phyloP scores from a whole-genome alignment of 2,888 invertebrate species.

The Pharmacophagus antenor region DNA sequence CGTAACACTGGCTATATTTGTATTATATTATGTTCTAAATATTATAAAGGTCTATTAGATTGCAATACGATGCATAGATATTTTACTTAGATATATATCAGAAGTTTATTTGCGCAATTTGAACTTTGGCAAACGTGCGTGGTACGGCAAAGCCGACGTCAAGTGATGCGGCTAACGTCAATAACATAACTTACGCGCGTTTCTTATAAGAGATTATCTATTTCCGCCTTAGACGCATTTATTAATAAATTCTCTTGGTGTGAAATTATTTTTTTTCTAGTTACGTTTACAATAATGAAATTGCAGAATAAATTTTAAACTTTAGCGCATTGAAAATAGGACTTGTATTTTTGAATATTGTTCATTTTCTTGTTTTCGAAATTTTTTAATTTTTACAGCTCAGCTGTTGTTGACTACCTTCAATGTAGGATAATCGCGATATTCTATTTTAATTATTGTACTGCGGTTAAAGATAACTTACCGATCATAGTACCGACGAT shows the following conservation, averaged over 20 bases:
- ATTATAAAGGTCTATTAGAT: neutral
- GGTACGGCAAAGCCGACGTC: constrained; percentile 20
- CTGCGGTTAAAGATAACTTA: constrained; percentile 57
- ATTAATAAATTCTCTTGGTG: constrained; percentile 12
- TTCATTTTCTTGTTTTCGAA: no score
- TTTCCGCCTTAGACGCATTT: constrained; percentile 17
- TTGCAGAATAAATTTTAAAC: no score
- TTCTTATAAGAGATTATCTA: constrained; percentile 15
- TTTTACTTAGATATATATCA: constrained; percentile 1
- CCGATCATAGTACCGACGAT: constrained; percentile 99
- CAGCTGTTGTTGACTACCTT: neutral
- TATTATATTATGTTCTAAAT: neutral
- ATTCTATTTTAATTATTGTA: neutral
- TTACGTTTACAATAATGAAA: constrained; percentile 1
- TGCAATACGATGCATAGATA: neutral
- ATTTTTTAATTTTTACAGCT: neutral
- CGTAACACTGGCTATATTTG: neutral
- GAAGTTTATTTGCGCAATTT: constrained; percentile 17
- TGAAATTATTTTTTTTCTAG: constrained; percentile 11
- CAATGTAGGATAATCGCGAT: neutral
- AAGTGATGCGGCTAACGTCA: constrained; percentile 18
- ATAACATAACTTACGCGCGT: constrained; percentile 20
- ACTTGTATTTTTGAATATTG: no score
- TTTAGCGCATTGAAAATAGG: no score
- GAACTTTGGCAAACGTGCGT: constrained; percentile 14